These are phyloP conservation scores for Pycnonotus jocosus DNA, from an alignment of 2,113 vertebrate genomes.

Conservation along the genomic window DNA sequence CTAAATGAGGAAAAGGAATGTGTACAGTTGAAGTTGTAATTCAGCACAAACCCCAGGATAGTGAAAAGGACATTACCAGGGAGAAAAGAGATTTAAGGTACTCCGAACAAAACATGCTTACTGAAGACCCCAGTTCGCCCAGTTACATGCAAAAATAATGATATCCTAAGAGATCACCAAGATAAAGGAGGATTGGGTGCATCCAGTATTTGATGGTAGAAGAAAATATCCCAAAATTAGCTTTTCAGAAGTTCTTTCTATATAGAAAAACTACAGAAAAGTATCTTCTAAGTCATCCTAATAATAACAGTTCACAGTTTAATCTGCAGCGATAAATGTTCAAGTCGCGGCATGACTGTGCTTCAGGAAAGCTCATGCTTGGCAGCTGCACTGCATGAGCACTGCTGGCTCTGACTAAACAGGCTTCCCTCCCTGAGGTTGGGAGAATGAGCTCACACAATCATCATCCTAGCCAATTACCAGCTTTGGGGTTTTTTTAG, in stretches of 20 bases:
- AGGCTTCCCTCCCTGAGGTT: constrained; percentile 12
- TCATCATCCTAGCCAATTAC: neutral
- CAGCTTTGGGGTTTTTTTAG: neutral
- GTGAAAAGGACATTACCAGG: neutral
- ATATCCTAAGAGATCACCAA: neutral
- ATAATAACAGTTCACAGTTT: neutral
- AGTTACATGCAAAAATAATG: neutral
- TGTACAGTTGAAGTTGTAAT: neutral
- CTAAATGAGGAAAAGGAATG: neutral
- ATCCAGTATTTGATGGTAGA: neutral
- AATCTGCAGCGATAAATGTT: neutral
- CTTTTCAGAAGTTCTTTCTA: neutral
- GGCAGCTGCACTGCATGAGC: neutral
- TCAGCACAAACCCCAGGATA: neutral
- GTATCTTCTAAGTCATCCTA: neutral
- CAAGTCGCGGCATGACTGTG: constrained; percentile 21
- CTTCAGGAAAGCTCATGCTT: constrained; percentile 23
- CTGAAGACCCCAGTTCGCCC: neutral
- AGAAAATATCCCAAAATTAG: neutral
- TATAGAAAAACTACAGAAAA: neutral
- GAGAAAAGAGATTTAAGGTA: neutral
- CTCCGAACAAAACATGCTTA: neutral
- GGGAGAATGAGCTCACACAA: constrained; percentile 25
- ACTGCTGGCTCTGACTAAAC: constrained; percentile 21
- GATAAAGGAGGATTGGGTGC: neutral